These are phyloP conservation scores for Mixornis gularis DNA, from an alignment of 2,113 vertebrate genomes.

Conservation along the genomic window DNA sequence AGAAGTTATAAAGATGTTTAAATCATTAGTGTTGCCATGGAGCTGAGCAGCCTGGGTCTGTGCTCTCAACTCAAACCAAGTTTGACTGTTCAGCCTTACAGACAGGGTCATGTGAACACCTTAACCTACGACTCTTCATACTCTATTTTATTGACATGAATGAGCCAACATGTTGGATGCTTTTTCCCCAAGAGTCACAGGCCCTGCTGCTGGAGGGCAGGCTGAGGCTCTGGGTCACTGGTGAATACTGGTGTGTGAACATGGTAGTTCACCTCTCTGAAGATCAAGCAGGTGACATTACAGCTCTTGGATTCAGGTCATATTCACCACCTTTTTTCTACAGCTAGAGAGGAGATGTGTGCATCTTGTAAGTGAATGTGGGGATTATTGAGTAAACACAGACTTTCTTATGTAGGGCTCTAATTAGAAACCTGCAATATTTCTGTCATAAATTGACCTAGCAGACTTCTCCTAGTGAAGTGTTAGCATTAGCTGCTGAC, in stretches of 20 bases:
- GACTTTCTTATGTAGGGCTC: neutral
- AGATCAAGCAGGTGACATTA: neutral
- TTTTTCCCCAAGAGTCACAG: neutral
- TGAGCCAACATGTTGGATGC: neutral
- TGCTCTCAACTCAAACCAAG: neutral
- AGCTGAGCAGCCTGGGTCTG: neutral
- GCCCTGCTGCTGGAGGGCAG: neutral
- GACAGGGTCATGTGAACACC: neutral
- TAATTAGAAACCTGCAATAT: slow-evolving; percentile 22
- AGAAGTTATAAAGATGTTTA: neutral
- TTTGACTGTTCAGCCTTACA: neutral
- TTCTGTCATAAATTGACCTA: slow-evolving; percentile 29
- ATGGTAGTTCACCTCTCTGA: neutral
- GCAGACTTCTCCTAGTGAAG: neutral
- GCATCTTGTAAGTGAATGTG: neutral
- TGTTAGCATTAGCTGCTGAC: neutral
- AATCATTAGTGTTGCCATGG: slow-evolving; percentile 12
- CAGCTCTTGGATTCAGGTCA: neutral
- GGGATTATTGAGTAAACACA: slow-evolving; percentile 2
- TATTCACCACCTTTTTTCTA: neutral
- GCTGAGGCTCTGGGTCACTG: neutral
- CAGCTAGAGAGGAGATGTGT: neutral
- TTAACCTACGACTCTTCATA: neutral
- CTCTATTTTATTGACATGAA: neutral
- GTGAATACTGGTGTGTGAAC: neutral